Base-by-base conservation (phyloP, 2,888 invertebrate genomes). In the Marasmarcha lunaedactyla region DNA sequence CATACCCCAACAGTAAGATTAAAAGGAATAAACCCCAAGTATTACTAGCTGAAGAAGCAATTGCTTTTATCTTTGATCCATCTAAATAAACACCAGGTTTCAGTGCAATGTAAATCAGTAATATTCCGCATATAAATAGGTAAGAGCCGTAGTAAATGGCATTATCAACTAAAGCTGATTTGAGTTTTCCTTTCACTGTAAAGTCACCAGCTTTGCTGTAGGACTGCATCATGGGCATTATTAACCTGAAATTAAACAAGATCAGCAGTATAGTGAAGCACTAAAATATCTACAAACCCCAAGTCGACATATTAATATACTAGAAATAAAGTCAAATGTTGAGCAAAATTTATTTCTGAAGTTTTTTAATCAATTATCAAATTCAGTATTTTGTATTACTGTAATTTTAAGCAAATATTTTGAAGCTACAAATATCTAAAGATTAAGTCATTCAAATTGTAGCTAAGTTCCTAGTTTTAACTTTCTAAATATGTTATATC, bases 121-220 rank as follows among this genome's bases (percentile, higher is more conserved):
- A 87, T 40, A 98, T 87, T 4, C 95, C 93, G 70, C 98, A 98
- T 52, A 99, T 96, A 43, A 96, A 90, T 30, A 98, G 81, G 68
- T 98, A 98, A 33, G 96, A 96, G 14, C 97, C 97, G 62, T 99
- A 99, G 76, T 98, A 99, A 48, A 99, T 95, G 1, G 95, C 95
- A 74, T 99, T 99, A 67, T 98, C 98, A 35, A 97, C 92, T 35
- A 98, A 69, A 0, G 99, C 97, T 0, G 97, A 94, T 64, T 94
- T 95, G 2, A 99, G 73, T 79, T 98, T 98, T 25, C 97, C 97
- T 61, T 92, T 90, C 0, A 97, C 90, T 0, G 94, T 95, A 66
- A 99, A 99, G 66, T 99, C 98, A 1, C 99, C 99, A 1, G 98
- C 97, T 78, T 96, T 96, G 42, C 97, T 94, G 69, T 98, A 99